Evolutionary conservation across 2,113 vertebrate species (phyloP).

Genomic region (Eleginops maclovinus): DNA sequence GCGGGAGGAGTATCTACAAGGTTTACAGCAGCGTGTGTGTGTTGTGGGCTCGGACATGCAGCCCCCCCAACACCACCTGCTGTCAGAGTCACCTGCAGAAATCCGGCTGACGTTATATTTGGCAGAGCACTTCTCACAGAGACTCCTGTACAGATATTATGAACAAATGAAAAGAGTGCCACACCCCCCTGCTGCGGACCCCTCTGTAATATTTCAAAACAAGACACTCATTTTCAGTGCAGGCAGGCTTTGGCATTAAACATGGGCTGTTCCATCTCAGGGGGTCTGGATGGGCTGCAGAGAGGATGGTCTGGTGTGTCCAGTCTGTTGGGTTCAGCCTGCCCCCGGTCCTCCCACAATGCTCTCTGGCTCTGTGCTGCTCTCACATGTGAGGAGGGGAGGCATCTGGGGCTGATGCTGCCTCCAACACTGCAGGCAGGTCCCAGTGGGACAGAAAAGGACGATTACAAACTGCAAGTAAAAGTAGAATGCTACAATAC

Average conservation of each 20-base stretch:
- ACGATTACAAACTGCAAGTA: not conserved
- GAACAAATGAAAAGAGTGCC: not conserved
- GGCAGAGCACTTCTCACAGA: constrained; percentile 49
- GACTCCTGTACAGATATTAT: constrained; percentile 31
- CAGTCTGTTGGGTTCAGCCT: constrained; percentile 1
- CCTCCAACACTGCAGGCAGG: constrained; percentile 34
- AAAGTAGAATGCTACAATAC: too few species aligned
- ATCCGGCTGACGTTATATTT: constrained; percentile 47
- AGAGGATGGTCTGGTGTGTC: not conserved
- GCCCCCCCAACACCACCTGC: constrained; percentile 33
- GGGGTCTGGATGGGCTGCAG: not conserved
- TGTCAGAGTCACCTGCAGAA: constrained; percentile 39
- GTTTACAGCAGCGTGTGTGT: constrained; percentile 41
- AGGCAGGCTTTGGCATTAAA: constrained; percentile 66
- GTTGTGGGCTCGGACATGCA: constrained; percentile 51
- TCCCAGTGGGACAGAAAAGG: not conserved
- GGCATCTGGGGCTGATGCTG: constrained; percentile 18
- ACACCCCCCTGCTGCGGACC: constrained; percentile 6
- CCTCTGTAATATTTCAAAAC: constrained; percentile 1
- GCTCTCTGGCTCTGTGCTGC: constrained; percentile 37
- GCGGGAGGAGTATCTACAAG: constrained; percentile 31
- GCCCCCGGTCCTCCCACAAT: not conserved
- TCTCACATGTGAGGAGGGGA: constrained; percentile 50
- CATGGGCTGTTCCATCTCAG: not conserved
- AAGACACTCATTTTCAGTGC: constrained; percentile 36